Percentiles rank a stretch among this genome's conserved stretches.
Conservation (phyloP, 2,888 invertebrate species). For the Nezara viridula region DNA sequence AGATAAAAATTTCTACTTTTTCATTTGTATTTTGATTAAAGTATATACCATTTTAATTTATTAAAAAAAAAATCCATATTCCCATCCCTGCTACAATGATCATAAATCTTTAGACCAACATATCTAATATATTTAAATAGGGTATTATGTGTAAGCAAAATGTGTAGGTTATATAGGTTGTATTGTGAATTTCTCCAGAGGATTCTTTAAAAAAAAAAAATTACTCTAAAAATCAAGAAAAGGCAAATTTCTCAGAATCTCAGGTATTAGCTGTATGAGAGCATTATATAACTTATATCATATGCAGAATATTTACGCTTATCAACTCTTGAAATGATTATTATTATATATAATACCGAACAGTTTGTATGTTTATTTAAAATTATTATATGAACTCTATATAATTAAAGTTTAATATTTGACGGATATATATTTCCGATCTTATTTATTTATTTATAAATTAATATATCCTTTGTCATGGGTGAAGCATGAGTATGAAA, state of each 20-base stretch:
- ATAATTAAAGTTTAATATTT: slow-evolving; percentile 38
- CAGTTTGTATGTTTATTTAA: slow-evolving; percentile 40
- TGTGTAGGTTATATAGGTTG: slow-evolving; percentile 26
- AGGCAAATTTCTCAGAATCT: slow-evolving; percentile 34
- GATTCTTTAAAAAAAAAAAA: background rate
- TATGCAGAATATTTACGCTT: slow-evolving; percentile 53
- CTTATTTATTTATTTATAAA: slow-evolving; percentile 30
- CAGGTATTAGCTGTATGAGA: slow-evolving; percentile 55
- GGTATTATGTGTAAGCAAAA: slow-evolving; percentile 12
- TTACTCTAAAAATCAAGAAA: background rate
- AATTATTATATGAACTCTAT: slow-evolving; percentile 10
- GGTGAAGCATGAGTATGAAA: slow-evolving; percentile 50
- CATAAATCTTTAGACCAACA: slow-evolving; percentile 38
- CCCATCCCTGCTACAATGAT: slow-evolving; percentile 35
- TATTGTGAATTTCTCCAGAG: slow-evolving; percentile 7
- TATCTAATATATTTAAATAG: slow-evolving; percentile 30
- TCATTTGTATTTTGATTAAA: background rate
- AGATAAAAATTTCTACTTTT: background rate
- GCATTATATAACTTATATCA: slow-evolving; percentile 34
- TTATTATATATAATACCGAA: background rate
- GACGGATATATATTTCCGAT: background rate
- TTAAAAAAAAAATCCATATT: background rate
- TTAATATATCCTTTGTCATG: slow-evolving; percentile 32
- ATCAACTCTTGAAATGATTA: slow-evolving; percentile 31
- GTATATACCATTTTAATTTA: background rate